Conservation (phyloP, 2,888 invertebrate species). For the Acrobasis consociella region DNA sequence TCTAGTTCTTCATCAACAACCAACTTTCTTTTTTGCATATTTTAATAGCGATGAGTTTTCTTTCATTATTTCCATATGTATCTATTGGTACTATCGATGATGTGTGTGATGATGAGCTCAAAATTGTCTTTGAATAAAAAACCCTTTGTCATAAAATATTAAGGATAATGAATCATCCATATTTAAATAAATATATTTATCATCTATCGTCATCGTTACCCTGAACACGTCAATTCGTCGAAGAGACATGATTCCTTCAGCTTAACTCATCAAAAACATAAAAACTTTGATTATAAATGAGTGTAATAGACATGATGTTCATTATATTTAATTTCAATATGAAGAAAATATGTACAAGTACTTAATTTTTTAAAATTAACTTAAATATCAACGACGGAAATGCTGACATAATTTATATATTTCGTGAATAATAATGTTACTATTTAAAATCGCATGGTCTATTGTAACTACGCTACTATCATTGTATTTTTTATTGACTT, state of each 20-base stretch:
- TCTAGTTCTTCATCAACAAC: no score
- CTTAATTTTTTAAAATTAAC: neutral
- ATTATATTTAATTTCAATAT: no score
- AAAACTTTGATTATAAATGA: neutral
- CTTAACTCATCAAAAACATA: neutral
- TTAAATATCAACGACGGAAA: neutral
- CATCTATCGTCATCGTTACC: neutral
- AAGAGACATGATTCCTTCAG: neutral
- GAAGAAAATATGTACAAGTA: no score
- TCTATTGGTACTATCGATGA: no score
- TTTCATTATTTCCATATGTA: no score
- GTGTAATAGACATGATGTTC: neutral
- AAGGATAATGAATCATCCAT: neutral
- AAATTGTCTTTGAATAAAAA: no score
- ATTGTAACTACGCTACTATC: neutral
- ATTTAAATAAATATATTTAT: neutral
- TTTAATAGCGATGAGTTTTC: no score
- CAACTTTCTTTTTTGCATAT: no score
- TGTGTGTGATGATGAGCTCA: no score
- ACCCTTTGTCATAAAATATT: neutral
- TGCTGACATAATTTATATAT: neutral
- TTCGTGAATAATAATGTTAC: neutral
- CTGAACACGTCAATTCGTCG: neutral
- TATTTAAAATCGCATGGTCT: neutral
- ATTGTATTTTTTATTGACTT: neutral